Evolutionary conservation across 2,888 invertebrate genomes (phyloP).

Genomic region (Athalia rosae): DNA sequence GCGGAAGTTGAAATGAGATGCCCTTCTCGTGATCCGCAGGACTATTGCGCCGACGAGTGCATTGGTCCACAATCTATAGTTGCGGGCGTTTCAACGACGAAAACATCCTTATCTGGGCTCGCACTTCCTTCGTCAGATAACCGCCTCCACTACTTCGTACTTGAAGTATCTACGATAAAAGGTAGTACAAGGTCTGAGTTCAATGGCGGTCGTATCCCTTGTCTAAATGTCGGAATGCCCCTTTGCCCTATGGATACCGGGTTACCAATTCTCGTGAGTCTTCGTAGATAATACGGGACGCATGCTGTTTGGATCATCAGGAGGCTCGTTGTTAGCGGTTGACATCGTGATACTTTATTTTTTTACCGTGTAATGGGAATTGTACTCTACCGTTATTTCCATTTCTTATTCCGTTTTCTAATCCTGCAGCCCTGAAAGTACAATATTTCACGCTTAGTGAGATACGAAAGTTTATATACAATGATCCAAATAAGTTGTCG

Average conservation of each 20-base stretch:
- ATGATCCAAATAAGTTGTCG: constrained; percentile 23
- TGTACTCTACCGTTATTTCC: constrained; percentile 6
- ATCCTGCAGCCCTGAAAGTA: constrained; percentile 20
- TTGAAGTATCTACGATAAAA: background rate
- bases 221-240: constrained; percentile 12
- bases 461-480: constrained; percentile 29
- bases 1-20: background rate
- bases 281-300: constrained; percentile 14
- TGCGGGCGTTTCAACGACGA: background rate
- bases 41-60: background rate
- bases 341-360: constrained; percentile 25
- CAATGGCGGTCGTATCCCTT: background rate
- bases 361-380: background rate
- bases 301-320: constrained; percentile 7
- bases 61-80: background rate
- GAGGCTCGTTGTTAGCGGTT: constrained; percentile 9
- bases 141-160: too few relatives aligned
- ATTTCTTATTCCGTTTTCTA: constrained; percentile 32
- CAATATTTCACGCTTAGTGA: constrained; percentile 34
- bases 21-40: constrained; percentile 1
- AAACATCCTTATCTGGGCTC: background rate
- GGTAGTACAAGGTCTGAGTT: background rate
- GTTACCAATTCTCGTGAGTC: constrained; percentile 19
- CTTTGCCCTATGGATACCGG: background rate
- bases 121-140: constrained; percentile 2